Evolutionary conservation across 2,888 invertebrate genomes (phyloP).

Genomic region (Pterobdella sp.): DNA sequence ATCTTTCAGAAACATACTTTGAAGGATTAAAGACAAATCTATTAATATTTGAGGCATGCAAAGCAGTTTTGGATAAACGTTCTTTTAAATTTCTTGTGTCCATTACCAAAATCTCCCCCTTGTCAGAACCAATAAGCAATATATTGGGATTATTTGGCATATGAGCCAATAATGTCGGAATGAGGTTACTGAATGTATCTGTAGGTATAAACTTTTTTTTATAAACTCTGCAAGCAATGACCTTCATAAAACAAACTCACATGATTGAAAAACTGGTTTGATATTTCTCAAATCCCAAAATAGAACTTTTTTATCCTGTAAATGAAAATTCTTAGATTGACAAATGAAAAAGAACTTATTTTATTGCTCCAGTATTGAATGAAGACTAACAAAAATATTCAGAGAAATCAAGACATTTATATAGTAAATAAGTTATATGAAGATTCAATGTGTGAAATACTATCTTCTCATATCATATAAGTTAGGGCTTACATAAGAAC

Average conservation of each 20-base stretch:
- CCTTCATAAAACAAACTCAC: background rate
- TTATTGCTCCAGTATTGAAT: too few relatives aligned
- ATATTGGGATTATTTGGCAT: background rate
- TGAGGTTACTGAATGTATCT: background rate
- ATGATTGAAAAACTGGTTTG: background rate
- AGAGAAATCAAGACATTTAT: too few relatives aligned
- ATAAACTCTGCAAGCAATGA: background rate
- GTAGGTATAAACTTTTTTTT: background rate
- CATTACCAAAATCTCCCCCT: background rate
- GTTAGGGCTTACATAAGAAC: background rate
- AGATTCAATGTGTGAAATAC: too few relatives aligned
- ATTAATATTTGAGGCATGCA: background rate
- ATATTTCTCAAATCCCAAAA: constrained; percentile 14
- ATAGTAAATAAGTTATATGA: too few relatives aligned
- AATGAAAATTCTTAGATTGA: background rate
- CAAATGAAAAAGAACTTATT: too few relatives aligned
- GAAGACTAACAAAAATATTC: background rate
- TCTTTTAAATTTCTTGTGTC: background rate
- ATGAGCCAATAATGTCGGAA: background rate
- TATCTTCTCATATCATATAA: too few relatives aligned
- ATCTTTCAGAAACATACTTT: background rate
- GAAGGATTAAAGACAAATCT: background rate
- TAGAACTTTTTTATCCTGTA: constrained; percentile 3
- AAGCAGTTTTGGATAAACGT: background rate
- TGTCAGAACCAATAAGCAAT: background rate